Conservation (phyloP, 2,888 invertebrate genomes). For the Drosophila pullipes region DNA sequence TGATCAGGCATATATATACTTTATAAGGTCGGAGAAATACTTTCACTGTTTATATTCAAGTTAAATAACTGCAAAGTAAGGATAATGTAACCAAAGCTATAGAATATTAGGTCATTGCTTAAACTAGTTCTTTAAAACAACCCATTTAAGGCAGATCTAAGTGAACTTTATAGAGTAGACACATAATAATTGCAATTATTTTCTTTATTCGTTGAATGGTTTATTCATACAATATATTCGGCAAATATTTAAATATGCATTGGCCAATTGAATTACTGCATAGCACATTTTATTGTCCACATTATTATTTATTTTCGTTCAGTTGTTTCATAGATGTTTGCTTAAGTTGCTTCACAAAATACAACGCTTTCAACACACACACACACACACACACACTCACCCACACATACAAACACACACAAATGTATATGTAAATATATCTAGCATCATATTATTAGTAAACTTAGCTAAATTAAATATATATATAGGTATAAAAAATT, state of each 20-base stretch:
- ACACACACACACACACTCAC: not conserved
- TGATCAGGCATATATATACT: not conserved
- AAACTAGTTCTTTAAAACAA: not conserved
- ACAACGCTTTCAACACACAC: constrained; percentile 54
- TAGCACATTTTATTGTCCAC: constrained; percentile 72
- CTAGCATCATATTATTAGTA: constrained; percentile 14
- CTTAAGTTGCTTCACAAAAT: constrained; percentile 69
- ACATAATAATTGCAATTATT: not conserved
- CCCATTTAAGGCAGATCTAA: not conserved
- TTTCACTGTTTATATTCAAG: no score
- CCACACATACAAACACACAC: not conserved
- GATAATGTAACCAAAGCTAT: not conserved
- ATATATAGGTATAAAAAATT: constrained; percentile 42
- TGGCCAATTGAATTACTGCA: constrained; percentile 23
- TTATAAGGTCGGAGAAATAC: no score
- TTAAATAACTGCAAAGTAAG: no score
- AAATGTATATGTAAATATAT: constrained; percentile 9
- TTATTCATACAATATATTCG: constrained; percentile 24
- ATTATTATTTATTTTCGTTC: constrained; percentile 32
- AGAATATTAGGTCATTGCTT: not conserved
- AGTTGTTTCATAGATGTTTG: constrained; percentile 22
- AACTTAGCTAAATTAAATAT: constrained; percentile 10
- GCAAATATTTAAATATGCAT: constrained; percentile 33
- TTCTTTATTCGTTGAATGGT: constrained; percentile 16
- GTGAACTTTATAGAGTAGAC: not conserved